These are phyloP conservation scores for Napeogenes inachia DNA, from an alignment of 2,888 invertebrate genomes.

Conservation along the genomic window DNA sequence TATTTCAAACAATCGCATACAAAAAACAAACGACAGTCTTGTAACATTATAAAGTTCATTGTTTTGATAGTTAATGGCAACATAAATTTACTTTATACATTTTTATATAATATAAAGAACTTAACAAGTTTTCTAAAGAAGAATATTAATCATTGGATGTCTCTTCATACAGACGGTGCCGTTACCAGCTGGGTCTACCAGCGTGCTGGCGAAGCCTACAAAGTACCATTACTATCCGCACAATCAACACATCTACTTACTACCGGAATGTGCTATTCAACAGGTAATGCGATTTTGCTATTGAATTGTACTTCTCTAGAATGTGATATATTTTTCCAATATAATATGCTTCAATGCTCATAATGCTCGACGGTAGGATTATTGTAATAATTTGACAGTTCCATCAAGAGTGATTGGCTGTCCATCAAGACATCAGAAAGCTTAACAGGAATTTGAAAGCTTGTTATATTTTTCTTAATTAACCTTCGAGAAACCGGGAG, in stretches of 20 bases:
- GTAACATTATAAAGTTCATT: constrained; percentile 35
- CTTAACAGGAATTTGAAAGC: too few relatives aligned
- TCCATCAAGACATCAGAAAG: too few relatives aligned
- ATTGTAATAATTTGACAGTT: too few relatives aligned
- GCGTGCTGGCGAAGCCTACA: constrained; percentile 88
- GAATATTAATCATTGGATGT: constrained; percentile 27
- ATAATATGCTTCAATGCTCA: neutral
- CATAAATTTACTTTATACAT: constrained; percentile 37
- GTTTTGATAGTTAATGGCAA: constrained; percentile 53
- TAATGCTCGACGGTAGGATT: too few relatives aligned
- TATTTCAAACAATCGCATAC: too few relatives aligned
- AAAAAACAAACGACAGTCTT: too few relatives aligned
- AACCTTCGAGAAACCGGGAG: too few relatives aligned
- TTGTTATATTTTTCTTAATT: too few relatives aligned
- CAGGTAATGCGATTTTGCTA: constrained; percentile 77
- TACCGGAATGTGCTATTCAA: constrained; percentile 96
- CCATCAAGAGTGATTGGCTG: too few relatives aligned
- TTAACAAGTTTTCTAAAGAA: neutral
- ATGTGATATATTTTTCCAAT: neutral
- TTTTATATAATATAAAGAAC: constrained; percentile 16
- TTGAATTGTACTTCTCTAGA: neutral
- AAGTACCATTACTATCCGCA: constrained; percentile 96
- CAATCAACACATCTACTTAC: constrained; percentile 93
- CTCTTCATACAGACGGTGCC: constrained; percentile 80
- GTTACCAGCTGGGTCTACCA: constrained; percentile 81